Evolutionary conservation across 1,140 invertebrate species (phyloP).

Genomic region (Drosophila sproati): DNA sequence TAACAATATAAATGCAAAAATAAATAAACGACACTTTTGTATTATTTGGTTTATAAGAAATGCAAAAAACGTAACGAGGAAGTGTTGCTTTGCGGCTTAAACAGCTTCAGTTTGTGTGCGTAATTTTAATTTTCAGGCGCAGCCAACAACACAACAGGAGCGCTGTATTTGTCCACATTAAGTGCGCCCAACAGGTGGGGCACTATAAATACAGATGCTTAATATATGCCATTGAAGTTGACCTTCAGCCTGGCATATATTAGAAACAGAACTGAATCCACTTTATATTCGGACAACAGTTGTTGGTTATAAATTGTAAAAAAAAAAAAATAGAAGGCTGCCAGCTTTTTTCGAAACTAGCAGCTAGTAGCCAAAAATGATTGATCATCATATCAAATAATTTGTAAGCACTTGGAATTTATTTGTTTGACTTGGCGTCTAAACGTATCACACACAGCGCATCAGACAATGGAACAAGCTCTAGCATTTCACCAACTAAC

Average conservation of each 20-base stretch:
- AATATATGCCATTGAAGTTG: neutral
- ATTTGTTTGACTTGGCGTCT: conserved; percentile 60
- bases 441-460: conserved; percentile 14
- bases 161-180: neutral
- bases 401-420: conserved; percentile 64
- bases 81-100: conserved; percentile 49
- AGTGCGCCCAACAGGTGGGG: neutral
- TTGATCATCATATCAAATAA: conserved; percentile 66
- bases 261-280: neutral
- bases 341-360: conserved; percentile 1
- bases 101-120: conserved; percentile 30
- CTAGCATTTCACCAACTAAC: conserved; percentile 40
- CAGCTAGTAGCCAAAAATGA: conserved; percentile 40
- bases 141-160: conserved; percentile 8
- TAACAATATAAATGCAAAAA: conserved; percentile 2
- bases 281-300: conserved; percentile 15
- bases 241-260: conserved; percentile 23
- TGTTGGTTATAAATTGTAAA: conserved; percentile 7
- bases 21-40: conserved; percentile 30
- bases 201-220: neutral
- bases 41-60: conserved; percentile 18
- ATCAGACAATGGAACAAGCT: conserved; percentile 49
- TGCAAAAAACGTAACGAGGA: conserved; percentile 73
- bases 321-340: neutral
- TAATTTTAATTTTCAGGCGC: conserved; percentile 50